Evolutionary conservation across 37 sponge, comb jelly and placozoan species (phyloP).

Genomic region (Geodia barretti): DNA sequence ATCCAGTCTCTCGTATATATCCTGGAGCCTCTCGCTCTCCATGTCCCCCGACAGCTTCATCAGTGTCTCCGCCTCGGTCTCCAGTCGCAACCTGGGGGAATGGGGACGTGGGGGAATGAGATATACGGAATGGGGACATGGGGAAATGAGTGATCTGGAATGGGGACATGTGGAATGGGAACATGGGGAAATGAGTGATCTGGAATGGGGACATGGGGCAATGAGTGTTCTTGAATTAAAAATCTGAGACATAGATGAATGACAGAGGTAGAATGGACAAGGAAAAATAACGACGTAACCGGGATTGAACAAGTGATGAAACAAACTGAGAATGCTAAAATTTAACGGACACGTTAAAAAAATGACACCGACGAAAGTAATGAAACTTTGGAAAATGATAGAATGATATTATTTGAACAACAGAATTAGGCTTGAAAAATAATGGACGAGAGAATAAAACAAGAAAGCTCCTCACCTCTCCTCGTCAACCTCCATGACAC

Average conservation of each 20-base stretch:
- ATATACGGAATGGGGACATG: background rate
- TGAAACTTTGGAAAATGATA: no score
- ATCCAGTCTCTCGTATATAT: conserved; percentile 90
- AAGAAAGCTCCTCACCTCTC: conserved; percentile 39
- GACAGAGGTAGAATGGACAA: background rate
- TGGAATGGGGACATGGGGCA: background rate
- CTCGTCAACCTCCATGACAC: conserved; percentile 89
- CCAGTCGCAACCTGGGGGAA: conserved; percentile 51
- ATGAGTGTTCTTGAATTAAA: background rate
- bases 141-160: background rate
- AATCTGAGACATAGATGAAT: background rate
- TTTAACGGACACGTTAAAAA: no score
- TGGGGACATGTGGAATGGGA: background rate
- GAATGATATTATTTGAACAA: no score
- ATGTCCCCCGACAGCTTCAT: conserved; percentile 51
- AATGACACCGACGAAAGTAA: no score
- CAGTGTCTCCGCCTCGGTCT: conserved; percentile 73
- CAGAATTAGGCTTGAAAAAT: no score
- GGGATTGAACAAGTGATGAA: no score
- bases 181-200: background rate
- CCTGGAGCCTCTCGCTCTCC: conserved; percentile 76
- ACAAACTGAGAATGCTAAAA: no score
- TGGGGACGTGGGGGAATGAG: conserved; percentile 5
- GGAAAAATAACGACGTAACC: background rate
- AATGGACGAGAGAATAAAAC: no score